phyloP scores from a whole-genome alignment of 2,888 invertebrate genomes.

The Acanthosepion pharaonis region DNA sequence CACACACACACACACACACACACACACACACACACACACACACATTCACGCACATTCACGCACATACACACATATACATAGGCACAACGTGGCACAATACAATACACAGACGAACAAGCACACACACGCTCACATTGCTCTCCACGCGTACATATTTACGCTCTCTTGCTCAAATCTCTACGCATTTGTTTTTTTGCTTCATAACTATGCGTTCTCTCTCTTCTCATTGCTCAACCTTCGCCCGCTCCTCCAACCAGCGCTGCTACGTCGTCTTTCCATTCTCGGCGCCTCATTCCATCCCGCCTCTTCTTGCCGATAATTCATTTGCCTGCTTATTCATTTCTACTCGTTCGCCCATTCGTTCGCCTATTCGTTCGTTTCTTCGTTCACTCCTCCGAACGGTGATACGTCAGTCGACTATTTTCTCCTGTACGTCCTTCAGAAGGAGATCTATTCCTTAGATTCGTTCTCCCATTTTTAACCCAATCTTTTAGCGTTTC shows the following conservation, averaged over 20 bases:
- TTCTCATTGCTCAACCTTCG: neutral
- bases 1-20: no score
- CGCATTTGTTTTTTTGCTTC: neutral
- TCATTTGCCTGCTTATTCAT: neutral
- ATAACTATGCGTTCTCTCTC: neutral
- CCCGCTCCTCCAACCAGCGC: neutral
- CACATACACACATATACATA: no score
- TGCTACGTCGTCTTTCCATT: neutral
- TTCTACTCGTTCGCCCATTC: neutral
- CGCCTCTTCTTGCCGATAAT: neutral
- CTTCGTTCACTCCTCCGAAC: slow-evolving; percentile 13
- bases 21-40: no score
- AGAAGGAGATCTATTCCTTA: no score
- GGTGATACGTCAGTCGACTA: neutral
- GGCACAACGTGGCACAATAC: no score
- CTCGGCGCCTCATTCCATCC: neutral
- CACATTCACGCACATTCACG: no score
- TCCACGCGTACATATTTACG: neutral
- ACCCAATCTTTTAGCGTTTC: neutral
- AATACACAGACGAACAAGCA: no score
- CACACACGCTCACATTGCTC: neutral
- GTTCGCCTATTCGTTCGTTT: neutral
- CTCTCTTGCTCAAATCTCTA: neutral
- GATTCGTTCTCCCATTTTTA: no score
- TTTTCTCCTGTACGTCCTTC: neutral